These are phyloP conservation scores for Microcebus murinus DNA, from an alignment of 2,113 vertebrate genomes.

Conservation along the genomic window DNA sequence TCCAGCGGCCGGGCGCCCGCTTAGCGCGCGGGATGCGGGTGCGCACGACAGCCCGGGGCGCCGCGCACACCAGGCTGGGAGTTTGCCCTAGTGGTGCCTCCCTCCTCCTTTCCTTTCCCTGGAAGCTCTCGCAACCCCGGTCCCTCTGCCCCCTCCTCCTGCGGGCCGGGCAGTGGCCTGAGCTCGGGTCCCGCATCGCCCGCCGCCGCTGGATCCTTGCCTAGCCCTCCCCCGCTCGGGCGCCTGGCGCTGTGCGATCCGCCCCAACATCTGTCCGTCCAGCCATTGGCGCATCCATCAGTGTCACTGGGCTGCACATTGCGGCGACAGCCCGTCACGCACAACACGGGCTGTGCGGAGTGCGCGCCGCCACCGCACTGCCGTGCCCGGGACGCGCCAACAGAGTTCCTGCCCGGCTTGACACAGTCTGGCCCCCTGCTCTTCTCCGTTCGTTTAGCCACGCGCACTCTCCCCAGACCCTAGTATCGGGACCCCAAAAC, in stretches of 20 bases:
- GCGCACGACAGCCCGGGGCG: constrained; percentile 59
- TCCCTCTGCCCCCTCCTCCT: neutral
- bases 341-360: constrained; percentile 77
- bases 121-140: neutral
- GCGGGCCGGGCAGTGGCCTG: neutral
- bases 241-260: constrained; percentile 91
- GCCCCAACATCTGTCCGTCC: constrained; percentile 99
- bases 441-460: neutral
- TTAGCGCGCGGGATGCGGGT: constrained; percentile 63
- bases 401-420: neutral
- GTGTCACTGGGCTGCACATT: constrained; percentile 90
- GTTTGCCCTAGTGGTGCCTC: constrained; percentile 81
- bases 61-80: constrained; percentile 83
- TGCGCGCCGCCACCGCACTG: constrained; percentile 37
- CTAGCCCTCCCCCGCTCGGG: constrained; percentile 82
- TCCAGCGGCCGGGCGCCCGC: constrained; percentile 25
- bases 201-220: neutral
- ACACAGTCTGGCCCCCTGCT: constrained; percentile 8
- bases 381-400: neutral
- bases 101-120: neutral
- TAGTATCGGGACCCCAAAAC: neutral
- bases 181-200: neutral
- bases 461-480: neutral
- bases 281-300: constrained; percentile 96
- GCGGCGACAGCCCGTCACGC: constrained; percentile 85